Evolutionary conservation across 64 coral and sea anemone species (phyloP).

Genomic region (Montipora sp.): DNA sequence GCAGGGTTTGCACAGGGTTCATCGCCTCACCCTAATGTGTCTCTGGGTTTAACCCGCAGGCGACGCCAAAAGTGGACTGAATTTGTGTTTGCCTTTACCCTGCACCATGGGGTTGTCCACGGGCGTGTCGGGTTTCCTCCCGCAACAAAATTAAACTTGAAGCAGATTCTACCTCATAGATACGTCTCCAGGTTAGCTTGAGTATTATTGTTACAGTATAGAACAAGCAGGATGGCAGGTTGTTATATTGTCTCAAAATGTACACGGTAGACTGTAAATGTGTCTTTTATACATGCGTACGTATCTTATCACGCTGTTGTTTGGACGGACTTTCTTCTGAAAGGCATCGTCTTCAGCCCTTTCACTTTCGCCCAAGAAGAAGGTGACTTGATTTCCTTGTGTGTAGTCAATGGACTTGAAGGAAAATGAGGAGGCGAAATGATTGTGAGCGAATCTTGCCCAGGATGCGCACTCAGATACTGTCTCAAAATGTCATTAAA

Average conservation of each 20-base stretch:
- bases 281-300: background rate
- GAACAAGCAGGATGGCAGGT: too few species aligned
- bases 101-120: too few species aligned
- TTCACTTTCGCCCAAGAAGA: slow-evolving; percentile 78
- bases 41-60: too few species aligned
- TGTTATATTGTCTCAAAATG: background rate
- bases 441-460: background rate
- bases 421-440: background rate
- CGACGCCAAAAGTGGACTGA: too few species aligned
- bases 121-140: too few species aligned
- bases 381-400: slow-evolving; percentile 60
- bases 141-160: too few species aligned
- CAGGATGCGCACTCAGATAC: slow-evolving; percentile 25
- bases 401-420: background rate
- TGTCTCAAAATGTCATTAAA: slow-evolving; percentile 72
- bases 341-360: slow-evolving; percentile 64
- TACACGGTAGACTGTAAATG: background rate
- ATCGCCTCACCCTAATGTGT: too few species aligned
- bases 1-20: too few species aligned
- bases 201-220: too few species aligned
- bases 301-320: background rate
- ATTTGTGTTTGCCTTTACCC: too few species aligned
- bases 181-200: too few species aligned
- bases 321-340: slow-evolving; percentile 63
- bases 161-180: too few species aligned